Conservation (phyloP, 2,888 invertebrate genomes). For the Mesorhabditis sp. region DNA sequence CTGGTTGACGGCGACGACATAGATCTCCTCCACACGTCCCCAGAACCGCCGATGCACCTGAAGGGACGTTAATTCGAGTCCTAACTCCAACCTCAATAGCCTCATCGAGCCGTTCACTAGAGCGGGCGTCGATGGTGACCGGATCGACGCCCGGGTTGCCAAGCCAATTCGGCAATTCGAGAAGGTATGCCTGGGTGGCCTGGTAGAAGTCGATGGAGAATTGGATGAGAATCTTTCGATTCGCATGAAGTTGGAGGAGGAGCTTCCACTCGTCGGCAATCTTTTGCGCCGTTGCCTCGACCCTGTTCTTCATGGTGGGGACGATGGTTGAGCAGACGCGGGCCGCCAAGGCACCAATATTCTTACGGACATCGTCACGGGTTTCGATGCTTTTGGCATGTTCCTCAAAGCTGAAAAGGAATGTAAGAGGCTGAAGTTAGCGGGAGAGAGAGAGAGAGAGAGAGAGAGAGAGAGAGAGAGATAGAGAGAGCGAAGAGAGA, state of each 20-base stretch:
- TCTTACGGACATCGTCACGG: not conserved
- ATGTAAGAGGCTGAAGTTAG: too few relatives aligned
- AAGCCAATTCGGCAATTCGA: slow-evolving; percentile 35
- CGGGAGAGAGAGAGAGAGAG: too few relatives aligned
- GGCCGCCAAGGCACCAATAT: not conserved
- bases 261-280: slow-evolving; percentile 17
- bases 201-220: slow-evolving; percentile 31
- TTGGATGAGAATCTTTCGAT: slow-evolving; percentile 24
- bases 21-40: slow-evolving; percentile 26
- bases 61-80: not conserved
- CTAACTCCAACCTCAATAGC: slow-evolving; percentile 23
- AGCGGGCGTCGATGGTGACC: slow-evolving; percentile 18
- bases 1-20: slow-evolving; percentile 25
- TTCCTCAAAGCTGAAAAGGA: not conserved
- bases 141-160: slow-evolving; percentile 42
- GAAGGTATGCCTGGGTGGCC: slow-evolving; percentile 24
- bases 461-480: too few relatives aligned
- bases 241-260: slow-evolving; percentile 13
- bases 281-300: slow-evolving; percentile 8
- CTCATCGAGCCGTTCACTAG: slow-evolving; percentile 26
- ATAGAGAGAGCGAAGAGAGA: too few relatives aligned
- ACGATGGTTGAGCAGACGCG: not conserved
- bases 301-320: not conserved
- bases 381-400: not conserved
- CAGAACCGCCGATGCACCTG: slow-evolving; percentile 9